phyloP scores from a whole-genome alignment of 2,797 vertebrate genomes.

The Eulemur mongoz region DNA sequence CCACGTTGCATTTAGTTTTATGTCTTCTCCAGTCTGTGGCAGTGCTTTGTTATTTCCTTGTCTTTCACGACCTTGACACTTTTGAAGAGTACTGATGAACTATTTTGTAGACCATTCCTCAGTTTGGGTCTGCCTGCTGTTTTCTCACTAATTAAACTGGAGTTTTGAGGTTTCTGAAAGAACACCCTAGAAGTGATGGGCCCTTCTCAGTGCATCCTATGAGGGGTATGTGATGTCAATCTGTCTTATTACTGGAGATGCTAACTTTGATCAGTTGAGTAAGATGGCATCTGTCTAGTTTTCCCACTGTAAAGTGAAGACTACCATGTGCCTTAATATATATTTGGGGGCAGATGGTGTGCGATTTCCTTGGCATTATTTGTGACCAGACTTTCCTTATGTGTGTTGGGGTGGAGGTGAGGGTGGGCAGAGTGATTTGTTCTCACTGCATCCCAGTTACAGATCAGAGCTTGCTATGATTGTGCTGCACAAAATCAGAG shows the following conservation, averaged over 20 bases:
- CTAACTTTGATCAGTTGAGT: neutral
- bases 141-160: neutral
- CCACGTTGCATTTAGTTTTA: fast-evolving
- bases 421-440: neutral
- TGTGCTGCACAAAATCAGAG: neutral
- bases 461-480: neutral
- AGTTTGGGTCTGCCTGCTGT: neutral
- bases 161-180: neutral
- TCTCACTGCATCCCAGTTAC: neutral
- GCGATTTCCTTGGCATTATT: neutral
- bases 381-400: neutral
- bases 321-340: neutral
- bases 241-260: neutral
- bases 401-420: neutral
- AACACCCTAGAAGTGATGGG: neutral
- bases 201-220: neutral
- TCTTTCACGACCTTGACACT: neutral
- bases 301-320: neutral
- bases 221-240: fast-evolving
- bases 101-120: neutral
- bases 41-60: neutral
- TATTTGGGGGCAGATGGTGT: neutral
- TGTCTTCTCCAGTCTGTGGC: neutral
- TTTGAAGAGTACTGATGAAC: neutral
- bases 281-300: neutral